Evolutionary conservation across 2,797 vertebrate genomes (phyloP), one percentile per base, ranked within the genome.

Genomic region (Cyclura pinguis): DNA sequence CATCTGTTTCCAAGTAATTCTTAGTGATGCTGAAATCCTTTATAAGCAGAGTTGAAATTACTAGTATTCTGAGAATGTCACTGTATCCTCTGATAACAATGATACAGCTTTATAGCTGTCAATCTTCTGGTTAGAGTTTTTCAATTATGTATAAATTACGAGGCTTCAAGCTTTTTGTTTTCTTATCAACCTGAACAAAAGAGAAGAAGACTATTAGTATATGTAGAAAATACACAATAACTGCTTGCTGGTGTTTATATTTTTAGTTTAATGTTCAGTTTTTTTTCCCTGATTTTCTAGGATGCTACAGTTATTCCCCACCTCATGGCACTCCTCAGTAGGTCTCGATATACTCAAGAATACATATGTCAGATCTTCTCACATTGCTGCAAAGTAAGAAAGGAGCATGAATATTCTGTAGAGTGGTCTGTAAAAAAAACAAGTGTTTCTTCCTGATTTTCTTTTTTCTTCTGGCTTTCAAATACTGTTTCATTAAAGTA

Each of bases 291-390:
- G 62, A 7, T 73, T 95, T 95, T 96, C 9, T 89, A 99, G 99
- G 99, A 99, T 96, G 97, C 98, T 96, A 98, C 98, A 96, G 99
- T 99, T 97, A 99, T 99, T 92, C 98, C 99, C 22, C 99, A 99
- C 96, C 98, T 99, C 93, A 99, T 99, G 99, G 98, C 98, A 8
- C 97, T 99, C 94, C 98, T 99, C 92, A 98, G 98, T 97, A 98
- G 97, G 97, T 99, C 98, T 86, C 98, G 98, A 94, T 98, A 98
- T 92, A 99, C 98, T 42, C 99, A 99, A 95, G 99, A 99, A 95
- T 99, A 99, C 97, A 99, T 99, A 97, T 99, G 99, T 91, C 99
- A 99, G 98, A 99, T 99, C 97, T 99, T 99, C 98, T 99, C 99
- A 90, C 98, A 99, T 97, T 99, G 99, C 97, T 99, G 99, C 98